Percentiles rank a stretch among this genome's conserved stretches.
These are phyloP conservation scores for Megaceryle alcyon DNA, from an alignment of 2,797 vertebrate genomes.

Conservation along the genomic window DNA sequence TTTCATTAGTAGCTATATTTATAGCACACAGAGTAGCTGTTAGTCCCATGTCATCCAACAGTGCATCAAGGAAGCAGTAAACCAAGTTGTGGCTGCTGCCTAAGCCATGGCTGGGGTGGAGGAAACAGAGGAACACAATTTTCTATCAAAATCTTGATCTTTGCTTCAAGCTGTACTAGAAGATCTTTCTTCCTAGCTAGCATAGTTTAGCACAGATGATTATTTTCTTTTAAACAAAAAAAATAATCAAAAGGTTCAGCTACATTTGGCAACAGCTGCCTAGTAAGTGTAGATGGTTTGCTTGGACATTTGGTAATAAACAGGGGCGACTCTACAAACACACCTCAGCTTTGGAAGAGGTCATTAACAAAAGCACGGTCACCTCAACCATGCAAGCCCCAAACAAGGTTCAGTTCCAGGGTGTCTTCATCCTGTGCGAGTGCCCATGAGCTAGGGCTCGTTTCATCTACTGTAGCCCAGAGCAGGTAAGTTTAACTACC, in stretches of 20 bases:
- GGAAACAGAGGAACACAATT: not conserved
- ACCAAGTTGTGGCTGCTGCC: not conserved
- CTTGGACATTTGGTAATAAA: not conserved
- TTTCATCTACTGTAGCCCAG: not conserved
- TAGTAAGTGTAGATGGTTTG: not conserved
- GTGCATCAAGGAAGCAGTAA: not conserved
- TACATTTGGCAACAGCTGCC: not conserved
- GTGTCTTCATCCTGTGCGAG: not conserved
- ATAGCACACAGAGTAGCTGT: not conserved
- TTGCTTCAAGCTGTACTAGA: not conserved
- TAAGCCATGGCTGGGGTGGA: not conserved
- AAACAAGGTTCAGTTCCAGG: not conserved
- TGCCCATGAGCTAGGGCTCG: not conserved
- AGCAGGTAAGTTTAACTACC: not conserved
- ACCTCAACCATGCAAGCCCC: not conserved
- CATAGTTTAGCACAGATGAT: not conserved
- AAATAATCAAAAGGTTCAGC: not conserved
- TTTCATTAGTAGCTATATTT: conserved; percentile 37
- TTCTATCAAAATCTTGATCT: not conserved
- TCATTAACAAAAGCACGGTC: not conserved
- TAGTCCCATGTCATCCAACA: not conserved
- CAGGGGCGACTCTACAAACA: not conserved
- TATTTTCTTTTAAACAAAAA: not conserved
- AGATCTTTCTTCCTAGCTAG: not conserved
- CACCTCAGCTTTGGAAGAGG: not conserved